Evolutionary conservation across 2,888 invertebrate species (phyloP).

Genomic region (Hirtodrosophila histrioides): DNA sequence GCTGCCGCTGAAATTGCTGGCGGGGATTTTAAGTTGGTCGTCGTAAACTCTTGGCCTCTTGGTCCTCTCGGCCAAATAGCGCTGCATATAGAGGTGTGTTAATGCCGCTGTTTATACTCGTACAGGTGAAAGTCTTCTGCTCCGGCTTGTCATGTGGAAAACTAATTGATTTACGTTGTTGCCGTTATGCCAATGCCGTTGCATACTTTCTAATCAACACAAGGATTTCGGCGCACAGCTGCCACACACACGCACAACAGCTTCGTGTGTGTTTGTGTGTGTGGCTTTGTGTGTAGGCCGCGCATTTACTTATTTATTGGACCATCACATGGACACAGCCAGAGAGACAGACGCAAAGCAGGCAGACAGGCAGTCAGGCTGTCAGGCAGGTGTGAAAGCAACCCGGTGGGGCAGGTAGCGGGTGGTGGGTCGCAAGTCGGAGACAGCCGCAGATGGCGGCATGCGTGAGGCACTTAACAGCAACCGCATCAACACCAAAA

Average conservation of each 20-base stretch:
- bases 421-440: not conserved
- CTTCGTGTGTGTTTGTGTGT: not conserved
- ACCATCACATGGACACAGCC: slow-evolving; percentile 50
- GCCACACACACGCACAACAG: slow-evolving; percentile 17
- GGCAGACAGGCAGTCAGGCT: not conserved
- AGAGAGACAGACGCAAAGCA: slow-evolving; percentile 11
- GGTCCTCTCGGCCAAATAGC: slow-evolving; percentile 30
- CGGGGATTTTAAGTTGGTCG: slow-evolving; percentile 55
- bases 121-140: slow-evolving; percentile 45
- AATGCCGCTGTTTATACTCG: slow-evolving; percentile 33
- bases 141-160: slow-evolving; percentile 58
- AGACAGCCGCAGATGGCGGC: slow-evolving; percentile 33
- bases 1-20: slow-evolving; percentile 27
- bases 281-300: slow-evolving; percentile 35
- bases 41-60: slow-evolving; percentile 52
- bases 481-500: slow-evolving; percentile 53
- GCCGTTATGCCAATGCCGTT: slow-evolving; percentile 55
- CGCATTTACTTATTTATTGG: slow-evolving; percentile 60
- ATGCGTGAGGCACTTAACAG: slow-evolving; percentile 50
- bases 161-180: slow-evolving; percentile 66
- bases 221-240: slow-evolving; percentile 35
- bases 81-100: slow-evolving; percentile 18
- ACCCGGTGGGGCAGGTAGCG: not conserved
- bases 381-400: slow-evolving; percentile 3
- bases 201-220: slow-evolving; percentile 64